phyloP scores from a whole-genome alignment of 2,113 vertebrate genomes.

The Coptodon rendalli region DNA sequence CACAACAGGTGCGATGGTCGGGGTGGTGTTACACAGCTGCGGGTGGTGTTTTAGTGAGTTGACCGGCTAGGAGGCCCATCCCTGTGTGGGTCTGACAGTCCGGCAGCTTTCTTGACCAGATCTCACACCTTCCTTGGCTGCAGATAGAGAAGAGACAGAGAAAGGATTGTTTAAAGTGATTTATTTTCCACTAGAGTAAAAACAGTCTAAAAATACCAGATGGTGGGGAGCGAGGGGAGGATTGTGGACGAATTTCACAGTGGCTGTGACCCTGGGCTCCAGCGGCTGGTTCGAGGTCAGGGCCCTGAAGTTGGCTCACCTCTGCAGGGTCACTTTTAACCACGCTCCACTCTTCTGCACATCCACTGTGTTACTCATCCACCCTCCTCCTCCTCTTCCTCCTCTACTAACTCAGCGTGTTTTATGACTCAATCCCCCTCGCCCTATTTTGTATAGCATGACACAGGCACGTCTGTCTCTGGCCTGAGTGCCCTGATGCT shows the following conservation, averaged over 20 bases:
- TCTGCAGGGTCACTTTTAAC: background rate
- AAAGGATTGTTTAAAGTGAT: conserved; percentile 10
- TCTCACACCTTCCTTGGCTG: conserved; percentile 23
- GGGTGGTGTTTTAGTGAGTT: background rate
- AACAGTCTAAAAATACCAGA: conserved; percentile 6
- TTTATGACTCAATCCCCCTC: conserved; percentile 42
- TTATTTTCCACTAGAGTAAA: conserved; percentile 12
- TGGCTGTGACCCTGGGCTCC: background rate
- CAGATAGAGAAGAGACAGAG: background rate
- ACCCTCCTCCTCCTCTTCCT: background rate
- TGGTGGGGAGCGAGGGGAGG: background rate
- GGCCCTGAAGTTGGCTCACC: background rate
- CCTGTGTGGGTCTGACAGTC: conserved; percentile 39
- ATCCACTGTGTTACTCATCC: background rate
- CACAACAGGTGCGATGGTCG: background rate
- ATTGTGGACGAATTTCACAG: background rate
- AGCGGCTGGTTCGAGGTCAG: background rate
- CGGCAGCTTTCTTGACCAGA: background rate
- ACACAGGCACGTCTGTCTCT: conserved; percentile 6
- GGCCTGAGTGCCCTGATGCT: conserved; percentile 2
- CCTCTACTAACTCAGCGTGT: background rate
- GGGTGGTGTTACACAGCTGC: background rate
- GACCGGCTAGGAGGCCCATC: conserved; percentile 65
- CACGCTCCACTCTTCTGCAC: background rate
- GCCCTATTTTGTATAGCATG: conserved; percentile 4